Evolutionary conservation across 2,797 vertebrate genomes (phyloP), one percentile per base, ranked within the genome.

Genomic region (Karalla daura): DNA sequence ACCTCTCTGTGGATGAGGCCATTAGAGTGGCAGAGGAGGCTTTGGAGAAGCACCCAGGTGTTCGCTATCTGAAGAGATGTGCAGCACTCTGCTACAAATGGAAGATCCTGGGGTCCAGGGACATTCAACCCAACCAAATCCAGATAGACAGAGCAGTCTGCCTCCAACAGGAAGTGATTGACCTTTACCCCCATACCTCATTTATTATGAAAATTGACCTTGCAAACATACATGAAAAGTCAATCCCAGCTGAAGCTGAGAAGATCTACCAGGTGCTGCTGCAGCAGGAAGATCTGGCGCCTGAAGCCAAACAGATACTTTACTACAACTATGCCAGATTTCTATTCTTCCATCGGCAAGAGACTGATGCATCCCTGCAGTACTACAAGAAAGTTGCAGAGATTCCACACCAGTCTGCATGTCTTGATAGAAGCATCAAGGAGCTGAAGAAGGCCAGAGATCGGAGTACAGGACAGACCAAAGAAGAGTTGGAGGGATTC

Each of bases 61-160:
- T 44, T 0, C 81, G 77, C 18, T 85, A 70, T n/a, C 69, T 88
- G 40, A 91, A 85, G 45, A 40, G 11, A 5, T 83, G 80, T 8
- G 62, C 10, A 0, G 79, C 86, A 0, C 25, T 37, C 15, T 64
- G 65, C 73, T 89, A 89, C 74, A 83, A 55, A 25, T 81, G 76
- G 84, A 88, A 46, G 39, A 43, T 85, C 0, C 0, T 63, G 1
- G 53, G 2, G 1, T 7, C 1, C 2, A 8, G 7, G 0, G 32
- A 75, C 3, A 7, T 1, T 24, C 27, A 0, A 1, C 52, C 36
- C 15, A 18, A 14, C 1, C 37, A 66, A 33, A 52, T 18, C 13
- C 12, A 30, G 52, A 27, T 61, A 0, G 39, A 81, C 23, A 68
- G 45, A 78, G 80, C 75, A 1, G 58, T 86, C 49, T 5, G 11